A percentile compares a stretch with the other conserved stretches of the same genome.
Conservation (phyloP, 2,888 invertebrate species). For the Drosophila siamana region DNA sequence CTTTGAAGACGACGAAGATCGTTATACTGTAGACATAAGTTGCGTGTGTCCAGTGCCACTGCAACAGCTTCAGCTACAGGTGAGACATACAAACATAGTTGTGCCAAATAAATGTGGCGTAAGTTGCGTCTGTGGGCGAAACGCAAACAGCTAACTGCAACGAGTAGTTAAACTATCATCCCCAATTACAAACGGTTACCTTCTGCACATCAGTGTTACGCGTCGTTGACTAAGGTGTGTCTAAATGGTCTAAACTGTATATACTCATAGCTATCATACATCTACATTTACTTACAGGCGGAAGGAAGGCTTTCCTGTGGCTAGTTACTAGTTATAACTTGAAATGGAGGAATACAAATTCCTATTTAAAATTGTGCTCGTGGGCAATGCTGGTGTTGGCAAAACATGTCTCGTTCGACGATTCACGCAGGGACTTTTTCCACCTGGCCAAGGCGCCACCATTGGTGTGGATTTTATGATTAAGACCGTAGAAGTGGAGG, state of each 20-base stretch:
- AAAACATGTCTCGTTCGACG: constrained; percentile 98
- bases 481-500: constrained; percentile 98
- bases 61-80: constrained; percentile 51
- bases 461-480: constrained; percentile 99
- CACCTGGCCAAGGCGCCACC: constrained; percentile 99
- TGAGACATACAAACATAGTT: constrained; percentile 47
- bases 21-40: constrained; percentile 50
- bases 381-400: constrained; percentile 99
- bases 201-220: constrained; percentile 57
- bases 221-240: constrained; percentile 73
- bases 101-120: constrained; percentile 42
- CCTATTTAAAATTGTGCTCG: constrained; percentile 98
- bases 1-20: constrained; percentile 46
- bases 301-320: background rate
- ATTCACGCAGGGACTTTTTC: constrained; percentile 99
- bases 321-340: constrained; percentile 2
- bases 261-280: constrained; percentile 23
- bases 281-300: constrained; percentile 4
- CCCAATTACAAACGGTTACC: constrained; percentile 33
- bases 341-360: constrained; percentile 99
- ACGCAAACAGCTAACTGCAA: constrained; percentile 38
- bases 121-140: constrained; percentile 43
- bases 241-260: constrained; percentile 41
- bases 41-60: constrained; percentile 44
- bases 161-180: constrained; percentile 42